Percentiles rank a stretch among this genome's conserved stretches.
Evolutionary conservation across 2,113 vertebrate genomes (phyloP).

Genomic region (Pseudorectes ferrugineus): DNA sequence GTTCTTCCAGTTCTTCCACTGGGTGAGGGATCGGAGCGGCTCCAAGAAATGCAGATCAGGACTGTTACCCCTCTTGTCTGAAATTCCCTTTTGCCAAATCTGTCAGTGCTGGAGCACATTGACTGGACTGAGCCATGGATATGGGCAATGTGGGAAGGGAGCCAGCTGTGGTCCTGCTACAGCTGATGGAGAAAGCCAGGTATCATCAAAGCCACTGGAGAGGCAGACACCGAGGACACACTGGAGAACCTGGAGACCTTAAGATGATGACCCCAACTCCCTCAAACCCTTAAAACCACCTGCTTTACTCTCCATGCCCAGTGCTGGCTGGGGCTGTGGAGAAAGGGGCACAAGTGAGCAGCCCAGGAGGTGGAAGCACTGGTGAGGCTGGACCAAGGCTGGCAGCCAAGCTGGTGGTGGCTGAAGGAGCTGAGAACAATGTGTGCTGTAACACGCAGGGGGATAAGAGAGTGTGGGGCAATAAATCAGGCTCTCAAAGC

Average conservation of each 20-base stretch:
- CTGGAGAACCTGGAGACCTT: not conserved
- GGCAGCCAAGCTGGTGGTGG: not conserved
- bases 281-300: not conserved
- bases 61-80: not conserved
- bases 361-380: not conserved
- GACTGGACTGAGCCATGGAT: not conserved
- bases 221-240: not conserved
- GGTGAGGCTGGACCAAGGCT: not conserved
- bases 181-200: not conserved
- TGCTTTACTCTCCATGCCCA: not conserved
- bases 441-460: not conserved
- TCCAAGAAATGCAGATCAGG: not conserved
- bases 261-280: not conserved
- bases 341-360: not conserved
- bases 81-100: not conserved
- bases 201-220: not conserved
- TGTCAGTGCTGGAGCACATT: fast-evolving
- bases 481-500: conserved; percentile 33
- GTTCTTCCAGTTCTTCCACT: not conserved
- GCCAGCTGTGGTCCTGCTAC: not conserved
- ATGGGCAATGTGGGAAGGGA: not conserved
- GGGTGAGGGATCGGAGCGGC: fast-evolving
- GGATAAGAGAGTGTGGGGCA: not conserved
- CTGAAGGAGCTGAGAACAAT: not conserved
- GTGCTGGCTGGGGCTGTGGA: not conserved